Evolutionary conservation across 2,113 vertebrate genomes (phyloP), one percentile per base, ranked within the genome.

Genomic region (Atherinomorus stipes): DNA sequence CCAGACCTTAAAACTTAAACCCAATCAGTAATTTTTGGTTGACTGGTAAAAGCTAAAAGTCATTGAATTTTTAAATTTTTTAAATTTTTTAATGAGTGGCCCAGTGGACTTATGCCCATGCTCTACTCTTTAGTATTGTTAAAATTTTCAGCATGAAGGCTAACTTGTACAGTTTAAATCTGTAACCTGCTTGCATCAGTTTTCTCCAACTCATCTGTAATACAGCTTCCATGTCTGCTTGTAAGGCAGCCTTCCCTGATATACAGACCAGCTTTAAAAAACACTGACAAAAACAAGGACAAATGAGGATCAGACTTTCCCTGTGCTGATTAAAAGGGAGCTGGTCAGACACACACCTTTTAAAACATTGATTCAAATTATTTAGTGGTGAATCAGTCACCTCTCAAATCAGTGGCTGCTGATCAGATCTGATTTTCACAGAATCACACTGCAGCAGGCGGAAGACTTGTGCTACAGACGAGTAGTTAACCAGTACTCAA

Each of bases 161-260:
- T 31, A 31, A 31, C 7, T 3, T 51, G 9, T 42, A 56, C 64
- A 50, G 42, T 47, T 42, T 74, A 71, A 85, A 54, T 80, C 49
- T 60, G 56, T 69, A 28, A 42, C 38, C 44, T 58, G 84, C 87
- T 80, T 78, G 78, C 74, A 61, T 42, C 49, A 49, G 23, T 83
- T 78, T 44, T 78, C 65, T 44, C 64, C 10, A 56, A 65, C 18
- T 79, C 68, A 74, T 84, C 38, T 72, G 66, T 85, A 70, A 85
- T 85, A 78, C 38, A 82, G 25, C 37, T 38, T 56, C 74, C 21
- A 37, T 68, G 53, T 60, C 76, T 74, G 26, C 34, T 22, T 51
- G 18, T 37, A n/a, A 76, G 22, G 64, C 42, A 1, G 3, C 60
- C 52, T 69, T 37, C n/a, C 4, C 9, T 58, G 65, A 45, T 37